A percentile compares a stretch with the other conserved stretches of the same genome.
phyloP scores from a whole-genome alignment of 2,113 vertebrate genomes.

The Zapornia atra region DNA sequence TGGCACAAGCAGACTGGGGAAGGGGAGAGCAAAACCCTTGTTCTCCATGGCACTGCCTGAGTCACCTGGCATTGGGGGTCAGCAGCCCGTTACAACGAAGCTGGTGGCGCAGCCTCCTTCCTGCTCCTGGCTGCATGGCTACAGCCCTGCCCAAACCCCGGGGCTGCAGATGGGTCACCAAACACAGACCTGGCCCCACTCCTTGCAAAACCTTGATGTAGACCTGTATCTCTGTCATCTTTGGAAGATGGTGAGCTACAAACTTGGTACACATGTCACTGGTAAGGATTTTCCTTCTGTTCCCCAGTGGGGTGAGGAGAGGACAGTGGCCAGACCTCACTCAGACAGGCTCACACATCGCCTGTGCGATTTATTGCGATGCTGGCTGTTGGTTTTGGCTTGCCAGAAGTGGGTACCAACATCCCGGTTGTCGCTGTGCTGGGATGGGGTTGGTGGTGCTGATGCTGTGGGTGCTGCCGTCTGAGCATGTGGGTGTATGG shows the following conservation, averaged over 20 bases:
- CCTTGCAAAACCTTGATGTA: neutral
- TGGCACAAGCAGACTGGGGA: neutral
- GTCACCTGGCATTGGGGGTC: neutral
- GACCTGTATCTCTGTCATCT: neutral
- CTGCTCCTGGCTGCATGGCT: neutral
- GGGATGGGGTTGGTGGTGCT: neutral
- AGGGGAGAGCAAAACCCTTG: neutral
- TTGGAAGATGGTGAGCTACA: neutral
- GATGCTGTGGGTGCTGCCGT: neutral
- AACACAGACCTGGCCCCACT: neutral
- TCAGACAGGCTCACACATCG: fast-evolving
- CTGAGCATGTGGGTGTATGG: fast-evolving
- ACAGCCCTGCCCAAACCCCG: neutral
- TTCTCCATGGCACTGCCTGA: neutral
- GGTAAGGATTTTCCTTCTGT: neutral
- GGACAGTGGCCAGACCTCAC: neutral
- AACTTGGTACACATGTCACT: neutral
- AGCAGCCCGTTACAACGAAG: fast-evolving
- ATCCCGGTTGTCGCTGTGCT: fast-evolving
- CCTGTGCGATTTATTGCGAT: neutral
- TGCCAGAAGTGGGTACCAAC: neutral
- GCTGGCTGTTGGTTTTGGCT: fast-evolving
- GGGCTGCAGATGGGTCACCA: neutral
- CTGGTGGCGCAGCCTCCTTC: neutral
- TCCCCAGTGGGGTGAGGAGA: neutral